Evolutionary conservation across 2,113 vertebrate genomes (phyloP), one percentile per base, ranked within the genome.

Genomic region (Callocephalon fimbriatum): DNA sequence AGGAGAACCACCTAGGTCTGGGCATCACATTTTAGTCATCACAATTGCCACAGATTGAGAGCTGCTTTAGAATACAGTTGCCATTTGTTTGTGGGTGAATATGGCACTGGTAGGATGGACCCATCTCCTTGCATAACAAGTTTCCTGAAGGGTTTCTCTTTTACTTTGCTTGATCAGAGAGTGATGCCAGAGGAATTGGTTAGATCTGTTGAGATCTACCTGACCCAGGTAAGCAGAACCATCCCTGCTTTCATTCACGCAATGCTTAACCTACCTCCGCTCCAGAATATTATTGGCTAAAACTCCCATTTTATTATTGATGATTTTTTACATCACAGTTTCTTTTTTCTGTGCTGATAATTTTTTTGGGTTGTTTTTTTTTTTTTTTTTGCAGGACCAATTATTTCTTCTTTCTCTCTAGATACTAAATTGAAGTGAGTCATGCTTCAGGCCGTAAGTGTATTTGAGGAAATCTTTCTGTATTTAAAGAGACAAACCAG

Each of bases 401-500:
- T 81, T 84, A 63, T 86, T 96, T 88, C 6, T 67, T 51, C 8
- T 56, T 91, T 40, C 19, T 75, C 32, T 89, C 29, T 47, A 68
- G 40, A 90, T 88, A 40, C 29, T 86, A 66, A 88, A 42, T 26
- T 74, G 45, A 93, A 74, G 35, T 77, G 63, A 95, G 15, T 79
- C 82, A 86, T 44, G 54, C 37, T 67, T 63, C 53, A 85, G 9
- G 8, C 37, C 50, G 61, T 61, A 76, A 74, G 23, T 58, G 9
- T 74, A 79, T 63, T 85, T 95, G 67, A 94, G 42, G 26, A 93
- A 77, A 93, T 93, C 32, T 44, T 71, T 50, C n/a, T 72, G 53
- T 91, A 85, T 94, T 85, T 87, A 93, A 91, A 89, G 73, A 75
- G 32, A 42, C 16, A 94, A 91, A 67, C 15, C 12, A 92, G 65